These are phyloP conservation scores for Synergus umbraculus DNA, from an alignment of 2,888 invertebrate genomes.

Conservation along the genomic window DNA sequence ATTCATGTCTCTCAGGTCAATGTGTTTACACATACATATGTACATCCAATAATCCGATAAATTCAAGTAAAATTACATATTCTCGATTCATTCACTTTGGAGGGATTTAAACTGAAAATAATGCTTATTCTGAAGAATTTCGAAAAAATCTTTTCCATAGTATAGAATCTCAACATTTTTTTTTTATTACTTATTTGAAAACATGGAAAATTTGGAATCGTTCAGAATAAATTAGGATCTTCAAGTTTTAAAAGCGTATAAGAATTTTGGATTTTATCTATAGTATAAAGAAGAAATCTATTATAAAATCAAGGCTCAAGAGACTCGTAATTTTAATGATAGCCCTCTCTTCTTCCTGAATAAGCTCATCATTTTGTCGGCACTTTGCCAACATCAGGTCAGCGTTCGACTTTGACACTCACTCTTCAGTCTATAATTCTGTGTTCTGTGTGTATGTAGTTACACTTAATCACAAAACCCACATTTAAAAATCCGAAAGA, in stretches of 20 bases:
- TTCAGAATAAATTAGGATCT: not conserved
- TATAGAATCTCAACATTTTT: too few relatives aligned
- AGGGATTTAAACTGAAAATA: not conserved
- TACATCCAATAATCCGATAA: not conserved
- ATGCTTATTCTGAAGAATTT: not conserved
- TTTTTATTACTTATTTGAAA: too few relatives aligned
- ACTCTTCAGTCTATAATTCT: not conserved
- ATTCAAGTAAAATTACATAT: not conserved
- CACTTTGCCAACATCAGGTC: slow-evolving; percentile 9
- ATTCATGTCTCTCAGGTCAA: not conserved
- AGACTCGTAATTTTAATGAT: slow-evolving; percentile 1
- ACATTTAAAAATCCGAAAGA: not conserved
- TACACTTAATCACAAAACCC: not conserved
- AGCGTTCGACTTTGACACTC: not conserved
- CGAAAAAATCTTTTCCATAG: too few relatives aligned
- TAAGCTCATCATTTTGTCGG: not conserved
- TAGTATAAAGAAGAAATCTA: not conserved
- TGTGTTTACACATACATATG: not conserved
- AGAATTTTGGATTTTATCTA: not conserved
- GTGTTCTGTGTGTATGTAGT: not conserved
- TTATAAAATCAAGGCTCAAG: slow-evolving; percentile 14
- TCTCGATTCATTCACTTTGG: not conserved
- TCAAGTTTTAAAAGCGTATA: not conserved
- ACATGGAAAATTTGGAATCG: too few relatives aligned
- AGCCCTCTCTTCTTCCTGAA: slow-evolving; percentile 6